Conservation (phyloP, 2,797 vertebrate species). For the Esox masquinongy region DNA sequence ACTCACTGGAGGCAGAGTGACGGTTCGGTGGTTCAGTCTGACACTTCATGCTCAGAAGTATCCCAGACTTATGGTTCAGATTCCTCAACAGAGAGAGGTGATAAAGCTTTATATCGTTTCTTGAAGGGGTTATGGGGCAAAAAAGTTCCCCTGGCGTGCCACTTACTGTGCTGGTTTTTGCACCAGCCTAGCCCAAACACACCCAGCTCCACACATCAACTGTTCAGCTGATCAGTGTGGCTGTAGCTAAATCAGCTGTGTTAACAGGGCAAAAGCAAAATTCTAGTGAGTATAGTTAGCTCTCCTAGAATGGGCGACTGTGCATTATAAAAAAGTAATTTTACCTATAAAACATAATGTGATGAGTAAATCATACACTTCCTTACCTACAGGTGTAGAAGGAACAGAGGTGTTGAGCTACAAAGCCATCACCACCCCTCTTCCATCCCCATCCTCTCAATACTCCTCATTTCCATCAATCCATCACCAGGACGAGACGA, state of each 20-base stretch:
- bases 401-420: constrained; percentile 17
- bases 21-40: constrained; percentile 23
- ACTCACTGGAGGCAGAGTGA: constrained; percentile 32
- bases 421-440: constrained; percentile 25
- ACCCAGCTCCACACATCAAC: background rate
- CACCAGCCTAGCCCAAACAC: background rate
- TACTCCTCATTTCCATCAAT: constrained; percentile 13
- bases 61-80: constrained; percentile 1
- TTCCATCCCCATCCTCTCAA: constrained; percentile 30
- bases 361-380: background rate
- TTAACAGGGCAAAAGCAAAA: background rate
- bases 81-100: constrained; percentile 40
- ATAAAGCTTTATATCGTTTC: background rate
- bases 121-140: background rate
- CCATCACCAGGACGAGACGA: constrained; percentile 27
- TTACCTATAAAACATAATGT: background rate
- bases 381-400: constrained; percentile 39
- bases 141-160: background rate
- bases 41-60: background rate
- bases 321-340: too few species aligned
- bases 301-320: too few species aligned
- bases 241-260: background rate
- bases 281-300: too few species aligned
- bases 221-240: background rate
- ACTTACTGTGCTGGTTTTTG: background rate